Evolutionary conservation across 1,140 invertebrate species (phyloP).

Genomic region (Argopecten irradians): DNA sequence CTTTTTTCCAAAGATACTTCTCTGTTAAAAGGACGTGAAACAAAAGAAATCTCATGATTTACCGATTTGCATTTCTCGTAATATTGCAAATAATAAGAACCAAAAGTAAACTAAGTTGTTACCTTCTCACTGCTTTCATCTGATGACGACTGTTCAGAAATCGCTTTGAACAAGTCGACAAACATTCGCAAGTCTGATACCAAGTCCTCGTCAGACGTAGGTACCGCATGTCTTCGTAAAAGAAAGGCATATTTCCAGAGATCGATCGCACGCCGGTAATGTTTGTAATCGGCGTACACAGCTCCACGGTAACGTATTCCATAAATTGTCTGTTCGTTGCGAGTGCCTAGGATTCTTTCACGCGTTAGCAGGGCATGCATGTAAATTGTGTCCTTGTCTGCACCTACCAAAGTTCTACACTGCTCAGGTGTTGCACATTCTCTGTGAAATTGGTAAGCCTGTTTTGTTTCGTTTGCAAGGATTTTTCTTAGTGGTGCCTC

Average conservation of each 20-base stretch:
- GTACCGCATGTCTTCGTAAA: not conserved
- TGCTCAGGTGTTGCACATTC: not conserved
- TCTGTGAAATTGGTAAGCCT: not conserved
- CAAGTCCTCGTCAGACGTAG: not conserved
- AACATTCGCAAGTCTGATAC: not conserved
- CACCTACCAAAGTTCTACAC: not conserved
- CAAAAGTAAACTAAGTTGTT: too few species aligned
- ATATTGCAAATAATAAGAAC: too few species aligned
- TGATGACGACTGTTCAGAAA: not conserved
- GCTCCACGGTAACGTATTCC: not conserved
- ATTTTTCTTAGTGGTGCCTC: not conserved
- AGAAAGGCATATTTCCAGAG: not conserved
- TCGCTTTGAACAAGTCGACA: not conserved
- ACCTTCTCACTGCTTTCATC: not conserved
- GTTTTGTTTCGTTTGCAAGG: not conserved
- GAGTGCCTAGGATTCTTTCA: not conserved
- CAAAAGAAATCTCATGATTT: too few species aligned
- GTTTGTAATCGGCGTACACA: not conserved
- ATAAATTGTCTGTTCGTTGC: not conserved
- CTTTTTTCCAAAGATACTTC: too few species aligned
- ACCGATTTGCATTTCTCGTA: too few species aligned
- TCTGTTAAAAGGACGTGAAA: too few species aligned
- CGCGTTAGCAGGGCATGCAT: not conserved
- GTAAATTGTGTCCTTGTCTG: not conserved
- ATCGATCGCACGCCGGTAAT: not conserved